phyloP scores from a whole-genome alignment of 2,797 vertebrate genomes.

The Poliocrania exsul region DNA sequence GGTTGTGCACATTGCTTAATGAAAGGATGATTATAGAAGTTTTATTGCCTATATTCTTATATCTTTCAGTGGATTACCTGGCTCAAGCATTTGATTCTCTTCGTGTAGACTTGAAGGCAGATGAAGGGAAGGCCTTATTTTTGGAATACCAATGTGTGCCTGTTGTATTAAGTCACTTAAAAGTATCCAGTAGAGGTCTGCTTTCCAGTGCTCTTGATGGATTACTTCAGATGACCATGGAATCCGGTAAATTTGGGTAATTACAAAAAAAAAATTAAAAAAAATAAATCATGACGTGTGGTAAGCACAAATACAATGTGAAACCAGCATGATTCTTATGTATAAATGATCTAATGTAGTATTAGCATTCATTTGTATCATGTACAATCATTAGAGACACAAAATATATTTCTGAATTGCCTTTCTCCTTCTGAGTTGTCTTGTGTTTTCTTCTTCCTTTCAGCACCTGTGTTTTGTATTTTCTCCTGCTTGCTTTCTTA shows the following conservation, averaged over 20 bases:
- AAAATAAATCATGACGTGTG: neutral
- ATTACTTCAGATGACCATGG: conserved; percentile 86
- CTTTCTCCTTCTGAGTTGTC: neutral
- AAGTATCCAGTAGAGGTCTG: conserved; percentile 76
- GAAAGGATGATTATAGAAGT: neutral
- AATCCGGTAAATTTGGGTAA: conserved; percentile 83
- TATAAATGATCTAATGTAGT: neutral
- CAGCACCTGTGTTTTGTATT: neutral
- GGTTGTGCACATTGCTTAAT: neutral
- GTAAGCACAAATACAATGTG: neutral
- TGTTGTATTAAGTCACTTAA: conserved; percentile 79
- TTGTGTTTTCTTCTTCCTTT: neutral
- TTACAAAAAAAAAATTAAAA: neutral
- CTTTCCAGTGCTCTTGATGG: conserved; percentile 81
- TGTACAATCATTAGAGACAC: neutral
- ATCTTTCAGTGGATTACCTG: conserved; percentile 84
- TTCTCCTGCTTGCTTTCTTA: neutral
- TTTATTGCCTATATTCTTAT: conserved; percentile 22
- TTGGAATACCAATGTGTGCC: conserved; percentile 83
- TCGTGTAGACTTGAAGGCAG: conserved; percentile 79
- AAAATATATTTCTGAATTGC: neutral
- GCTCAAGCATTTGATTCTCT: conserved; percentile 85
- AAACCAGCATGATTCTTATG: neutral
- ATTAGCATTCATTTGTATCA: neutral
- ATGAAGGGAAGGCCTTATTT: conserved; percentile 86